Conservation (phyloP, 2,113 vertebrate genomes). For the Psammodynastes pulverulentus region DNA sequence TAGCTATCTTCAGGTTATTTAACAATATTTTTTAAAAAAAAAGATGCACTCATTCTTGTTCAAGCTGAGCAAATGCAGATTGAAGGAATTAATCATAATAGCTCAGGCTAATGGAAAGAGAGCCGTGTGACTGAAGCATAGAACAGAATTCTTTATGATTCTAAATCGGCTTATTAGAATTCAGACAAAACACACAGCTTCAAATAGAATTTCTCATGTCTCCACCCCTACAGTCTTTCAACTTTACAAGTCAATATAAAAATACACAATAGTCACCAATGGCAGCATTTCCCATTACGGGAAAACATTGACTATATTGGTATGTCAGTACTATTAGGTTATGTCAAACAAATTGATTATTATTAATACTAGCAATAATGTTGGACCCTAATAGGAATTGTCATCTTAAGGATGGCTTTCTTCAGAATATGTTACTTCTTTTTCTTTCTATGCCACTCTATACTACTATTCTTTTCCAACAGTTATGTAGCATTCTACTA, state of each 20-base stretch:
- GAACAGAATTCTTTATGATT: neutral
- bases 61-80: conserved; percentile 39
- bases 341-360: neutral
- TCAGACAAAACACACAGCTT: neutral
- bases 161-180: conserved; percentile 11
- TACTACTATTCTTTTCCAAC: neutral
- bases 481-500: neutral
- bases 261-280: neutral
- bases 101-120: conserved; percentile 32
- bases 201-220: neutral
- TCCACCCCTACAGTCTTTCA: neutral
- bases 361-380: too few relatives aligned
- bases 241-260: neutral
- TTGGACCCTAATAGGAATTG: neutral
- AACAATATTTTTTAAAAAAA: neutral
- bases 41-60: conserved; percentile 29
- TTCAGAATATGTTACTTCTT: neutral
- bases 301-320: neutral
- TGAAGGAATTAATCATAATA: conserved; percentile 34
- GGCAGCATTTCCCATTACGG: conserved; percentile 7
- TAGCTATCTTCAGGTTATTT: conserved; percentile 32
- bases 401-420: neutral
- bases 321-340: conserved; percentile 1
- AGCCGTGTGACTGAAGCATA: conserved; percentile 10
- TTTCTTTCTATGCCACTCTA: neutral